Evolutionary conservation across 2,888 invertebrate genomes (phyloP), one percentile per base, ranked within the genome.

Genomic region (Diplazon laetatorius): DNA sequence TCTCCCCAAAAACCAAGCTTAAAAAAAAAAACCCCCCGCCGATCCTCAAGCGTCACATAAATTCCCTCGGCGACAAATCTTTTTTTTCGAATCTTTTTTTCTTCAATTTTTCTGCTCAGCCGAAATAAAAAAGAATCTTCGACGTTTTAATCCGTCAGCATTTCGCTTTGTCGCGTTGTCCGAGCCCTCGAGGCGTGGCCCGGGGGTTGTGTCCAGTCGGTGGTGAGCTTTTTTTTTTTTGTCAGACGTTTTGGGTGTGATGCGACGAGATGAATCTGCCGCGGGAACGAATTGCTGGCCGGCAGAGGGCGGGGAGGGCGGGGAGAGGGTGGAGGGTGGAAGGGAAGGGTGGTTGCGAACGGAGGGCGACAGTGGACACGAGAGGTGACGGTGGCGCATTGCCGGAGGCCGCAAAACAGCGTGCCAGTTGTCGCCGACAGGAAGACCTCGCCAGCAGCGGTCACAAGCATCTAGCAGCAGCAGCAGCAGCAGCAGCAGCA

Each of bases 341-440:
- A n/a, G n/a, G n/a, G n/a, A n/a, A n/a, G n/a, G n/a, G n/a, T n/a
- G n/a, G n/a, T n/a, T n/a, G n/a, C n/a, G n/a, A n/a, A n/a, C n/a
- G n/a, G n/a, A n/a, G n/a, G n/a, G n/a, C n/a, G n/a, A n/a, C n/a
- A n/a, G 48, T 50, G 71, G 63, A 63, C 70, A 65, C 60, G 25
- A 46, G 46, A 37, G 57, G 75, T 39, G 63, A 65, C 48, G 48
- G 52, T 52, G 63, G 52, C 35, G 62, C 50, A 62, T 52, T 50
- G 62, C 62, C 62, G 39, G 60, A 62, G 62, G 55, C 76, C 77
- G 66, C 78, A 78, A 66, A 78, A 73, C 74, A 65, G 52, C 66
- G 68, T 65, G 70, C 73, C 78, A 74, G 78, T 78, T 78, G 78
- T 78, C 65, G 70, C 60, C 65, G 78, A 78, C 78, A 78, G 78